Base-by-base conservation (phyloP, 2,113 vertebrate species). In the Ifrita kowaldi region DNA sequence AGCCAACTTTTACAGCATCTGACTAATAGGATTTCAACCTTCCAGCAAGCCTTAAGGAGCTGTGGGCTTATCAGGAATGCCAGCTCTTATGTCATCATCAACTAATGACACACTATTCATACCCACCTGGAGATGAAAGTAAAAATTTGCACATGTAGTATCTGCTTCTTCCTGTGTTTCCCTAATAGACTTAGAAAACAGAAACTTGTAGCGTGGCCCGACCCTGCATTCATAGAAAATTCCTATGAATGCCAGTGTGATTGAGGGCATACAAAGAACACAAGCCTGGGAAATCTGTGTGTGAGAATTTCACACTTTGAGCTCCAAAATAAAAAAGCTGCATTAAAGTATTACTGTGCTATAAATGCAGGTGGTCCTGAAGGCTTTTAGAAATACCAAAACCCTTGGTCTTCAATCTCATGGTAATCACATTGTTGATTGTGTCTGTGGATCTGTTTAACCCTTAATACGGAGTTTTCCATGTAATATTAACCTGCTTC, bases 21-120 rank as follows among this genome's bases (percentile, higher is more conserved):
- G 63, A 74, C 71, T 96, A 90, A 94, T 88, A 84, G 64, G 73
- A 91, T 90, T 90, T 71, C 59, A 83, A 60, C 79, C 78, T 94
- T 95, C 75, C 75, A 93, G 88, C 47, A 93, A 77, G 74, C 56
- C 87, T 82, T 55, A 74, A 96, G 78, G 87, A 91, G 77, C 30
- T 19, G 35, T 55, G 78, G 55, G 53, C 65, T 96, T 95, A 96
- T 90, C 75, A 83, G 64, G 41, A 85, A 89, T 69, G 30, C 42
- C 78, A 74, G 78, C 63, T 94, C 90, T 91, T 84, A 94, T 50
- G 67, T 90, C 87, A 90, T 74, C 80, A 77, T 91, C 95, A 95
- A 59, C 82, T 96, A 92, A 93, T 91, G 88, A 70, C 82, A 73
- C 76, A 87, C 47, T 74, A 73, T 80, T 94, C 75, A 84, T 88